A percentile compares a stretch with the other conserved stretches of the same genome.
phyloP scores from a whole-genome alignment of 2,113 vertebrate species.

The Ailurus styani region DNA sequence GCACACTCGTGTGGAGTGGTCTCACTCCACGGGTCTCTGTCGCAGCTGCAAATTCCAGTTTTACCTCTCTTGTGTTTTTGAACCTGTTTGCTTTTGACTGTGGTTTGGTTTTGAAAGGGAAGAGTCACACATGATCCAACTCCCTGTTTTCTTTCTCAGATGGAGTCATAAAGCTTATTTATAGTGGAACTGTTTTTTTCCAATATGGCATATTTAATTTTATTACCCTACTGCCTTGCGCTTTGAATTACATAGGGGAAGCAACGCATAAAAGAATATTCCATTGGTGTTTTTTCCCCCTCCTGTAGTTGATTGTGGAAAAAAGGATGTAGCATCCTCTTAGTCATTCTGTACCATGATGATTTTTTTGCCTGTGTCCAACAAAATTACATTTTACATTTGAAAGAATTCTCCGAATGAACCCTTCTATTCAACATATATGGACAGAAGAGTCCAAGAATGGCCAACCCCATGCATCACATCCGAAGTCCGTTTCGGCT shows the following conservation, averaged over 20 bases:
- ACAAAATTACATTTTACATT: neutral
- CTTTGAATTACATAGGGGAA: neutral
- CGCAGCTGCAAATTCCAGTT: constrained; percentile 47
- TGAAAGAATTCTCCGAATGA: neutral
- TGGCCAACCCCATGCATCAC: neutral
- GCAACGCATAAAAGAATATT: neutral
- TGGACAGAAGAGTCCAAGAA: neutral
- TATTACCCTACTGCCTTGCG: neutral
- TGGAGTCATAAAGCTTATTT: constrained; percentile 6
- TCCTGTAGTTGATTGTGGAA: neutral
- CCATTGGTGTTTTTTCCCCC: neutral
- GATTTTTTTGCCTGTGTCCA: neutral
- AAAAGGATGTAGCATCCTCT: neutral
- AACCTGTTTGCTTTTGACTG: neutral
- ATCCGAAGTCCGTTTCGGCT: neutral
- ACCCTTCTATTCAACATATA: neutral
- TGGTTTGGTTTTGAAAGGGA: neutral
- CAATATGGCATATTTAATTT: neutral
- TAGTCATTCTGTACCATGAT: neutral
- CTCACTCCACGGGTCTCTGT: neutral
- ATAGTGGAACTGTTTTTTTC: neutral
- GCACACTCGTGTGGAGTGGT: accelerated
- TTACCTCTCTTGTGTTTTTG: neutral
- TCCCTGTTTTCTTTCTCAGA: neutral
- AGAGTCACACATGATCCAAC: accelerated